These are phyloP conservation scores for Calidris pygmaea DNA, from an alignment of 2,113 vertebrate genomes.

Conservation along the genomic window DNA sequence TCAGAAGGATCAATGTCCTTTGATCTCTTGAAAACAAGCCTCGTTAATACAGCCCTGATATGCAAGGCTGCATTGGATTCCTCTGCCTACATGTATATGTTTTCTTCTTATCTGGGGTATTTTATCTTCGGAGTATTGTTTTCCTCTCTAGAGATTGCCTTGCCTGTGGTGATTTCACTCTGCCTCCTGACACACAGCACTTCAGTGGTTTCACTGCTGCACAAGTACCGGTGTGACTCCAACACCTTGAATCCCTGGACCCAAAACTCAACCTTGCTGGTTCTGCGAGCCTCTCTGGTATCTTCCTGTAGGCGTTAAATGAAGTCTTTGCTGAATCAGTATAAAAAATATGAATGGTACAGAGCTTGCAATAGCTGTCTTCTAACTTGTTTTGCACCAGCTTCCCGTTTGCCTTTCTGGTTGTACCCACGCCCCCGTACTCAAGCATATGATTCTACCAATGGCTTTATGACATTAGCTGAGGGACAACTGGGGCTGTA, in stretches of 20 bases:
- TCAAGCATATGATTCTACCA: not conserved
- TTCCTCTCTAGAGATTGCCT: not conserved
- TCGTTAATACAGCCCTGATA: not conserved
- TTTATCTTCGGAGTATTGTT: not conserved
- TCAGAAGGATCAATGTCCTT: not conserved
- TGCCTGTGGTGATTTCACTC: not conserved
- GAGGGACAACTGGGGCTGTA: not conserved
- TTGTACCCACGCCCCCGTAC: not conserved
- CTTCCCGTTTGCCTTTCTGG: accelerated
- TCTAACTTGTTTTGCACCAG: not conserved
- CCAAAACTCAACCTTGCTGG: not conserved
- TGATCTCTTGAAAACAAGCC: not conserved
- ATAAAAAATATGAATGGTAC: not conserved
- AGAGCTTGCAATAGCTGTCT: not conserved
- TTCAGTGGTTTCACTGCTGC: not conserved
- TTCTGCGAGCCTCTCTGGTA: not conserved
- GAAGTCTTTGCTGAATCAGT: not conserved
- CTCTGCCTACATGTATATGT: not conserved
- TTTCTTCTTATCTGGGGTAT: not conserved
- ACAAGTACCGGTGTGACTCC: not conserved
- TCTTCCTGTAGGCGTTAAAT: not conserved
- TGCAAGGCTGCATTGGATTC: not conserved
- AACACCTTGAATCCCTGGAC: not conserved
- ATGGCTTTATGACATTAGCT: not conserved
- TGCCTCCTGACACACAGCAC: not conserved